phyloP scores from a whole-genome alignment of 1,140 invertebrate species.

The Pissodes strobi region DNA sequence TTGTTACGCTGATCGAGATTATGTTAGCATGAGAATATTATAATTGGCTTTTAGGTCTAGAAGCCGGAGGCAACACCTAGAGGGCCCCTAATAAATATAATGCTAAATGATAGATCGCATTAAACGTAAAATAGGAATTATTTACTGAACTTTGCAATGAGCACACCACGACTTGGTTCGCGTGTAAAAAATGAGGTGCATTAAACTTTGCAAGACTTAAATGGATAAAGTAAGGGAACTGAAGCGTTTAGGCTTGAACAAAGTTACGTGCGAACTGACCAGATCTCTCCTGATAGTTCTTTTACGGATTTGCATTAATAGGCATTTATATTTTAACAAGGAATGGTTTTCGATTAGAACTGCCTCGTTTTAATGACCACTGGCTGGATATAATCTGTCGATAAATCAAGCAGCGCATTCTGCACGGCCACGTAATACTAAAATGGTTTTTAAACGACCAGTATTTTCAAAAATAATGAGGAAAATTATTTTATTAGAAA shows the following conservation, averaged over 20 bases:
- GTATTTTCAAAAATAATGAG: no score
- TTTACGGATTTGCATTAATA: constrained; percentile 3
- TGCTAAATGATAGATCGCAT: no score
- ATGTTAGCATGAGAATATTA: no score
- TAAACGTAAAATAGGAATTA: no score
- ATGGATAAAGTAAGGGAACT: constrained; percentile 9
- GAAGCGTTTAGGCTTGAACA: constrained; percentile 12
- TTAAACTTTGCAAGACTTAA: constrained; percentile 9
- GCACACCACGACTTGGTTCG: neutral
- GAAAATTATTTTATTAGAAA: no score
- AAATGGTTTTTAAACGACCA: no score
- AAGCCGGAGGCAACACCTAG: no score
- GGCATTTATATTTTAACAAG: neutral
- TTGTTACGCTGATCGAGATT: no score
- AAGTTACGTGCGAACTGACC: constrained; percentile 12
- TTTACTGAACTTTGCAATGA: no score
- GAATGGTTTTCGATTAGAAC: constrained; percentile 4
- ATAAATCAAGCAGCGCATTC: neutral
- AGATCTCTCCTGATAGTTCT: constrained; percentile 2
- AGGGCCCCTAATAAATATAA: no score
- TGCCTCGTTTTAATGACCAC: neutral
- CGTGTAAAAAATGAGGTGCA: constrained; percentile 13
- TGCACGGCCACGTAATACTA: no score
- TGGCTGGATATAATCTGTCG: neutral
- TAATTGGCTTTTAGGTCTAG: no score